phyloP scores from a whole-genome alignment of 1,140 invertebrate genomes.

The Carposina sasakii region DNA sequence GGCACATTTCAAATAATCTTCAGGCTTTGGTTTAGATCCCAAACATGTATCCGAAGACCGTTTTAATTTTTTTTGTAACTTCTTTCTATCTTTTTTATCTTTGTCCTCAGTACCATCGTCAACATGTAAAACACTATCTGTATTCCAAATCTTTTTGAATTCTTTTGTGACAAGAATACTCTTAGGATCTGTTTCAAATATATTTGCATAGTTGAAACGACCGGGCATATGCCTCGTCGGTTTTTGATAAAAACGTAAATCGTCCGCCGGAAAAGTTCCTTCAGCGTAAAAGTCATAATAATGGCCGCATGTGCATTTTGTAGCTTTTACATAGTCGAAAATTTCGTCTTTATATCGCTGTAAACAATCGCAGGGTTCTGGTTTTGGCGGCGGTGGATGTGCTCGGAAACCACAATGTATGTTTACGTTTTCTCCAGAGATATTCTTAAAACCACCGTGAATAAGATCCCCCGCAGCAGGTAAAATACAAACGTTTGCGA shows the following conservation, averaged over 20 bases:
- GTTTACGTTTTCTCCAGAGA: conserved; percentile 37
- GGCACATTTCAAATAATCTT: conserved; percentile 54
- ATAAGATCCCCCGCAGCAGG: conserved; percentile 45
- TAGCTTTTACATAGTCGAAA: conserved; percentile 42
- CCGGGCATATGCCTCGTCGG: conserved; percentile 32
- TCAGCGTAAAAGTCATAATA: conserved; percentile 54
- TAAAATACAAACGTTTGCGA: conserved; percentile 42
- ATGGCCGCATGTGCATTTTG: conserved; percentile 55
- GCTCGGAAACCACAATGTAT: conserved; percentile 50
- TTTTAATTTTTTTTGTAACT: conserved; percentile 37
- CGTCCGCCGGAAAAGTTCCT: conserved; percentile 39
- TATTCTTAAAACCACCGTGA: conserved; percentile 43
- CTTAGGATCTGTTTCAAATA: conserved; percentile 49
- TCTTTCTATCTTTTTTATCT: conserved; percentile 44
- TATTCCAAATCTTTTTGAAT: conserved; percentile 56
- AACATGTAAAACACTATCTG: conserved; percentile 48
- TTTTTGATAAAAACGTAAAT: conserved; percentile 48
- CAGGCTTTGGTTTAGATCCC: conserved; percentile 41
- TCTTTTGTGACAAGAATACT: conserved; percentile 42
- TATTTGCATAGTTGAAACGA: conserved; percentile 52
- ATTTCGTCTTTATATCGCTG: conserved; percentile 45
- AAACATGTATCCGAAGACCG: conserved; percentile 29
- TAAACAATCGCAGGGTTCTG: conserved; percentile 51
- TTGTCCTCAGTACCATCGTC: conserved; percentile 24
- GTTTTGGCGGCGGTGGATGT: conserved; percentile 34